These are phyloP conservation scores for Upupa epops DNA, from an alignment of 2,113 vertebrate species.

Conservation along the genomic window DNA sequence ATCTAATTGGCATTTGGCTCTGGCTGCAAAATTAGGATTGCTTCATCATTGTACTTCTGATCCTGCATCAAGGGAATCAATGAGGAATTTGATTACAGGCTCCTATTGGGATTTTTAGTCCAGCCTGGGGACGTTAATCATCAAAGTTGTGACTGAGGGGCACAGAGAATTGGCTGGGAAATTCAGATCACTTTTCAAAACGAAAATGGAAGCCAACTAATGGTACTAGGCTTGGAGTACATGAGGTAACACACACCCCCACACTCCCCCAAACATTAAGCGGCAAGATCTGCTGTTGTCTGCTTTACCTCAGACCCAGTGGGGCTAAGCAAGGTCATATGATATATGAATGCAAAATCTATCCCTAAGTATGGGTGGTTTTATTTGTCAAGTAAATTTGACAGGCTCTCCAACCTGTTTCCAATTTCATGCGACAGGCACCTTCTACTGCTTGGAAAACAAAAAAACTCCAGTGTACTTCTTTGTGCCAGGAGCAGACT, in stretches of 20 bases:
- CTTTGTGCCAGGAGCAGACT: neutral
- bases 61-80: conserved; percentile 35
- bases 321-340: neutral
- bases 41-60: conserved; percentile 49
- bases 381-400: too few relatives aligned
- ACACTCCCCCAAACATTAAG: neutral
- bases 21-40: conserved; percentile 38
- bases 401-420: neutral
- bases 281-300: neutral
- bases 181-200: conserved; percentile 43
- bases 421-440: neutral
- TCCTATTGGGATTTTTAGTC: conserved; percentile 34
- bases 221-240: neutral
- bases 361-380: neutral
- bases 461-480: neutral
- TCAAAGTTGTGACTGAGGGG: conserved; percentile 38
- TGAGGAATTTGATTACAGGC: conserved; percentile 54
- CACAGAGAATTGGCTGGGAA: conserved; percentile 40
- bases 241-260: neutral
- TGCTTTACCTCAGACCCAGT: neutral
- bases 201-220: conserved; percentile 40
- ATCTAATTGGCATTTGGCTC: conserved; percentile 59
- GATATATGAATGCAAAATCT: neutral
- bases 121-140: conserved; percentile 6
- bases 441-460: neutral